phyloP scores from a whole-genome alignment of 2,888 invertebrate genomes.

The Pilophorus perplexus region DNA sequence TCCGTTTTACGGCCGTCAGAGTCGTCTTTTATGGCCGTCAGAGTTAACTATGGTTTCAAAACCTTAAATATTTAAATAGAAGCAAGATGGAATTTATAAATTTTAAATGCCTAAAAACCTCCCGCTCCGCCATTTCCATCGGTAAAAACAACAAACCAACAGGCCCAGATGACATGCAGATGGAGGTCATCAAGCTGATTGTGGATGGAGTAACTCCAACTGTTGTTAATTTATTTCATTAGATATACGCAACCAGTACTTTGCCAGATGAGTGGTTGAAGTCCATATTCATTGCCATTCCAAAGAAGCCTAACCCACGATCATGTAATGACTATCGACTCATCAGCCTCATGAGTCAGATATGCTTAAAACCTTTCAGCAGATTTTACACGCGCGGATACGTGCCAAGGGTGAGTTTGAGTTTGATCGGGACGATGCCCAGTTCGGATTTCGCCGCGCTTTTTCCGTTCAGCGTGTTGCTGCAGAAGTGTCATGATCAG shows the following conservation, averaged over 20 bases:
- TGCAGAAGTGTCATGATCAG: constrained; percentile 22
- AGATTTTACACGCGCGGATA: not conserved
- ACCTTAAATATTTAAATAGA: no score
- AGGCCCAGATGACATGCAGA: constrained; percentile 11
- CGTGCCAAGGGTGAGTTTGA: constrained; percentile 8
- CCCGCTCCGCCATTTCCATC: constrained; percentile 19
- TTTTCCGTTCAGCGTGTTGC: constrained; percentile 4
- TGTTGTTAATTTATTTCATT: no score
- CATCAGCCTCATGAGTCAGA: not conserved
- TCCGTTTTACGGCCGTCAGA: no score
- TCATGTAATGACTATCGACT: constrained; percentile 3
- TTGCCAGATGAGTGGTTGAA: constrained; percentile 15
- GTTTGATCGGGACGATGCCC: not conserved
- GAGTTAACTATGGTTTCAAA: no score
- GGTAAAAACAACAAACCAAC: constrained; percentile 9
- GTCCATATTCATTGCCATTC: constrained; percentile 8
- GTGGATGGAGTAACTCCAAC: constrained; percentile 9
- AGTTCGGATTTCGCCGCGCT: constrained; percentile 10
- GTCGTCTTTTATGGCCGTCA: no score
- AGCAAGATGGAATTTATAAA: no score
- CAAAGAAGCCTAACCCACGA: constrained; percentile 2
- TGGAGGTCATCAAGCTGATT: not conserved
- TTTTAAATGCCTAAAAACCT: no score
- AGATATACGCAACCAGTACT: not conserved
- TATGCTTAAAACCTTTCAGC: not conserved